phyloP scores from a whole-genome alignment of 2,888 invertebrate species.

The Dryobota labecula region DNA sequence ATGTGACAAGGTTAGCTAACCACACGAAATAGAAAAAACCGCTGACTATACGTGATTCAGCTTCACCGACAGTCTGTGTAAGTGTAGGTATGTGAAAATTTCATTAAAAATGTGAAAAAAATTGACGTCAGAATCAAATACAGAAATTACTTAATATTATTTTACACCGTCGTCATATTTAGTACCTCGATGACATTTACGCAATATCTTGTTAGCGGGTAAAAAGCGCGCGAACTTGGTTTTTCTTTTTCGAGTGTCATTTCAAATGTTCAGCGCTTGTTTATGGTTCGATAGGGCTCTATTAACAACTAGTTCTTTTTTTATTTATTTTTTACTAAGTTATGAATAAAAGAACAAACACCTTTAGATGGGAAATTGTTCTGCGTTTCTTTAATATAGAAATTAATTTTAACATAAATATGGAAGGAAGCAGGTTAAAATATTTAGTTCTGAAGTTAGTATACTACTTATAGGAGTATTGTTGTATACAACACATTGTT shows the following conservation, averaged over 20 bases:
- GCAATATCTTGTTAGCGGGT: conserved; percentile 57
- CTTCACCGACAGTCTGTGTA: no score
- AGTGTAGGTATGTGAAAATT: no score
- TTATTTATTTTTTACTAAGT: not conserved
- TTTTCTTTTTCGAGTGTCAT: conserved; percentile 63
- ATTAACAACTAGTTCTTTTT: conserved; percentile 41
- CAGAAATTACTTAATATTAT: not conserved
- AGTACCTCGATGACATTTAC: conserved; percentile 43
- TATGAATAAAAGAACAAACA: not conserved
- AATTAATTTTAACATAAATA: not conserved
- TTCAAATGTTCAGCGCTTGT: conserved; percentile 57
- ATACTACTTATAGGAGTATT: no score
- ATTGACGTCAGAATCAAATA: no score
- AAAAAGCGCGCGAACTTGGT: conserved; percentile 52
- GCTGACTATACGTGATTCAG: no score
- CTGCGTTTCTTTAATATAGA: not conserved
- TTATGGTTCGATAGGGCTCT: conserved; percentile 57
- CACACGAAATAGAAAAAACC: no score
- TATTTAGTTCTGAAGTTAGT: no score
- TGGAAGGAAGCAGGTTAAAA: not conserved
- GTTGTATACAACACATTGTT: no score
- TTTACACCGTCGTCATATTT: conserved; percentile 26
- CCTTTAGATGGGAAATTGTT: not conserved
- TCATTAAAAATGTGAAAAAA: no score
- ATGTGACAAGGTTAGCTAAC: no score